Conservation (phyloP, 2,797 vertebrate genomes). For the Eulemur mongoz region DNA sequence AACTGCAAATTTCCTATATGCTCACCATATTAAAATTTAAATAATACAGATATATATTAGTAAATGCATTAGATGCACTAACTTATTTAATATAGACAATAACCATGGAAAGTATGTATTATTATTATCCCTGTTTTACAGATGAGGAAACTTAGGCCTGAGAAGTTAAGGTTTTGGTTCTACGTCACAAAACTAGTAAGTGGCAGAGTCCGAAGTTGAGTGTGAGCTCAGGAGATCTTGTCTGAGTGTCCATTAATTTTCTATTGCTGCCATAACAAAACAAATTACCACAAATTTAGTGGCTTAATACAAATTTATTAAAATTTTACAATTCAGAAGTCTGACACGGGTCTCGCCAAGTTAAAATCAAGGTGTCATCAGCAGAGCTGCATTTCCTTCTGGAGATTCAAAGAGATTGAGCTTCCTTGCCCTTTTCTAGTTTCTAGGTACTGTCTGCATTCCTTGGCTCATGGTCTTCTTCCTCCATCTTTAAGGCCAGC, state of each 20-base stretch:
- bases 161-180: background rate
- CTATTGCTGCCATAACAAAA: background rate
- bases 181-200: background rate
- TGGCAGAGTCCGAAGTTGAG: background rate
- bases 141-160: background rate
- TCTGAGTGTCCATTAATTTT: background rate
- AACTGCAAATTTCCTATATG: background rate
- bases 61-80: background rate
- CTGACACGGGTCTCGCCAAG: background rate
- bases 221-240: background rate
- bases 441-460: background rate
- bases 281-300: background rate
- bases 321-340: background rate
- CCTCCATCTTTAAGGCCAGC: background rate
- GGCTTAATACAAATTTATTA: background rate
- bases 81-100: background rate
- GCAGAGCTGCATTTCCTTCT: background rate
- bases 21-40: background rate
- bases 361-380: background rate
- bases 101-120: background rate
- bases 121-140: background rate
- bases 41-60: background rate
- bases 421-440: background rate
- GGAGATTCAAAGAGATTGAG: background rate
- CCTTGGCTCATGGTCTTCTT: background rate